A percentile compares a stretch with the other conserved stretches of the same genome.
Conservation (phyloP, 2,113 vertebrate genomes). For the Mungos mungo region DNA sequence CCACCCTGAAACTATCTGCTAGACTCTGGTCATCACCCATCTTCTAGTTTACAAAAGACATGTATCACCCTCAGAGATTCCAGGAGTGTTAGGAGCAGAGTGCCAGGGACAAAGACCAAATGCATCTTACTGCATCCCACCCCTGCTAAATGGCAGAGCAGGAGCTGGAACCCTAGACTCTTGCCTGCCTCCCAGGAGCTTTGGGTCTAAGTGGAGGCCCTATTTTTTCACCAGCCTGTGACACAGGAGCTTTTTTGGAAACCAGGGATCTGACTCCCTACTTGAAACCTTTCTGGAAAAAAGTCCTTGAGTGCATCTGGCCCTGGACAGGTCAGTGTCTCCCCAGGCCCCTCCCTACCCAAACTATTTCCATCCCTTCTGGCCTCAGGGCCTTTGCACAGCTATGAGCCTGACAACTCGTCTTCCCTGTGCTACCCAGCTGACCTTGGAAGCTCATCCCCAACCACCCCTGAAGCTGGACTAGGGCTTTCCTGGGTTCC, state of each 20-base stretch:
- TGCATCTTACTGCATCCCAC: not conserved
- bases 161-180: not conserved
- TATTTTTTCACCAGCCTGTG: not conserved
- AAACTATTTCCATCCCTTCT: not conserved
- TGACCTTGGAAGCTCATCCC: not conserved
- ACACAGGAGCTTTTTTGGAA: not conserved
- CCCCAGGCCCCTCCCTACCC: not conserved
- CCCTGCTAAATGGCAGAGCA: not conserved
- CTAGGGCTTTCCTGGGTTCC: not conserved
- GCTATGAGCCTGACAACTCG: not conserved
- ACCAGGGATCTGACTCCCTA: not conserved
- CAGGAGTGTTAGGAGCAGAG: not conserved
- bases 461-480: rapidly evolving
- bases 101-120: too few species aligned
- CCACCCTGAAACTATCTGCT: not conserved
- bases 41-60: not conserved
- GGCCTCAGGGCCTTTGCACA: not conserved
- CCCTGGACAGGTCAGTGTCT: not conserved
- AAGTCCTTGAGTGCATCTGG: not conserved
- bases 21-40: not conserved
- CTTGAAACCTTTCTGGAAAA: not conserved
- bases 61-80: not conserved
- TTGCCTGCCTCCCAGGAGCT: not conserved
- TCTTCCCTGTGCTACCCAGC: not conserved
- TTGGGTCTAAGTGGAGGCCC: not conserved